Conservation (phyloP, 2,888 invertebrate genomes). For the Plusia festucae region DNA sequence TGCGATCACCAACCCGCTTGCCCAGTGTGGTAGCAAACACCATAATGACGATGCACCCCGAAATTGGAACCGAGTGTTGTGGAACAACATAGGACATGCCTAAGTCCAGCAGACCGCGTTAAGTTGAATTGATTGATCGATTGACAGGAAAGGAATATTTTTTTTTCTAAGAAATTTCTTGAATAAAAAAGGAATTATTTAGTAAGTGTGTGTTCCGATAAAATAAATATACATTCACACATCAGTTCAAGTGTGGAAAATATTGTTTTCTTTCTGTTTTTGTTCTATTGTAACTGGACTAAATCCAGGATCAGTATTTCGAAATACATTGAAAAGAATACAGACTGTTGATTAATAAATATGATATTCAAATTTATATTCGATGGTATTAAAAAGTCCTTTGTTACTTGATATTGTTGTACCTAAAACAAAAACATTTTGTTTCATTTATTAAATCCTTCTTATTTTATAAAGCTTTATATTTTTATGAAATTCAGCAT, state of each 20-base stretch:
- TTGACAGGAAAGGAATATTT: too few relatives aligned
- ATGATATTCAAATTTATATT: slow-evolving; percentile 1
- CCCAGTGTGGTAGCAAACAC: too few relatives aligned
- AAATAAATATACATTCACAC: background rate
- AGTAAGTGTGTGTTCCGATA: too few relatives aligned
- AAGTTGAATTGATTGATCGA: too few relatives aligned
- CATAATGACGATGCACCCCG: too few relatives aligned
- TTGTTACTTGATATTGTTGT: slow-evolving; percentile 3
- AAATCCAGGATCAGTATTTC: slow-evolving; percentile 22
- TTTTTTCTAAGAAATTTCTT: too few relatives aligned
- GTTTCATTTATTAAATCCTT: background rate
- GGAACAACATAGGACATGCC: too few relatives aligned
- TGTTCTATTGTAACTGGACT: slow-evolving; percentile 18
- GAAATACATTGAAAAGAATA: slow-evolving; percentile 11
- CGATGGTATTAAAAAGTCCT: background rate
- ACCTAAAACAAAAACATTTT: background rate
- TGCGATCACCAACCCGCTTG: too few relatives aligned
- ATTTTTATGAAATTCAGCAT: background rate
- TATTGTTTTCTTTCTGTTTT: background rate
- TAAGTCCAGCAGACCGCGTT: too few relatives aligned
- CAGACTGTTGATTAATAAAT: slow-evolving; percentile 5
- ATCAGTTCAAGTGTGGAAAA: background rate
- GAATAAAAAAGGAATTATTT: too few relatives aligned
- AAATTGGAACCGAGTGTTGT: too few relatives aligned
- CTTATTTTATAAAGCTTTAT: background rate